phyloP scores from a whole-genome alignment of 2,888 invertebrate genomes.

The Seira musarum region DNA sequence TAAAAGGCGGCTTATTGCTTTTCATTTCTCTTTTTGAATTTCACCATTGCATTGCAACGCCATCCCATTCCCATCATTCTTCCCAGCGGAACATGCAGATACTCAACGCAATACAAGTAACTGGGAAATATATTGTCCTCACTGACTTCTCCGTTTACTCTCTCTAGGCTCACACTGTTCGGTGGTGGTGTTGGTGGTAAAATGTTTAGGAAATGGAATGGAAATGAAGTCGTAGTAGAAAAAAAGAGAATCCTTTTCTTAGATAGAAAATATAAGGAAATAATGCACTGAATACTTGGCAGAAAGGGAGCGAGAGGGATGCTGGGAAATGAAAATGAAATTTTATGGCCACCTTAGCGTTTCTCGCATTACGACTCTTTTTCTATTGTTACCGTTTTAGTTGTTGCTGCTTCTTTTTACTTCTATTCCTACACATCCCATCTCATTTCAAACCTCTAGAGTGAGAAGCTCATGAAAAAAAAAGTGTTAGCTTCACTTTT shows the following conservation, averaged over 20 bases:
- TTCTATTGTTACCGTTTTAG: constrained; percentile 16
- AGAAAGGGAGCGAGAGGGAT: constrained; percentile 39
- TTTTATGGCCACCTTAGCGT: constrained; percentile 63
- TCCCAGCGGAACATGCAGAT: not conserved
- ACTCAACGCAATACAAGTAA: constrained; percentile 11
- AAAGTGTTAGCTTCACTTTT: constrained; percentile 14
- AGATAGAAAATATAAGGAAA: constrained; percentile 49
- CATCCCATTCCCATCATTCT: not conserved
- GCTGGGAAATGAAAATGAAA: constrained; percentile 66
- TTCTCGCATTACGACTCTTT: constrained; percentile 48
- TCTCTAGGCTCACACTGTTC: constrained; percentile 9
- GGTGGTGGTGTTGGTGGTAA: constrained; percentile 15
- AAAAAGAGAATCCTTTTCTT: constrained; percentile 58
- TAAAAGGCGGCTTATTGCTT: constrained; percentile 12
- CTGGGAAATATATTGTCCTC: constrained; percentile 8
- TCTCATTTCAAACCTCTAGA: constrained; percentile 14
- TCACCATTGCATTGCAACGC: not conserved
- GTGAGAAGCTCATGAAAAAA: not conserved
- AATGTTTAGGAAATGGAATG: constrained; percentile 64
- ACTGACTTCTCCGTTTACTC: not conserved
- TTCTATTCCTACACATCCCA: too few relatives aligned
- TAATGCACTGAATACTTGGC: constrained; percentile 18
- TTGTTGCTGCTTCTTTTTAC: too few relatives aligned
- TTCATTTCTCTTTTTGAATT: constrained; percentile 10
- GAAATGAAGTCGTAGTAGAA: constrained; percentile 66